These are phyloP conservation scores for Xylota sylvarum DNA, from an alignment of 2,888 invertebrate genomes.

Conservation along the genomic window DNA sequence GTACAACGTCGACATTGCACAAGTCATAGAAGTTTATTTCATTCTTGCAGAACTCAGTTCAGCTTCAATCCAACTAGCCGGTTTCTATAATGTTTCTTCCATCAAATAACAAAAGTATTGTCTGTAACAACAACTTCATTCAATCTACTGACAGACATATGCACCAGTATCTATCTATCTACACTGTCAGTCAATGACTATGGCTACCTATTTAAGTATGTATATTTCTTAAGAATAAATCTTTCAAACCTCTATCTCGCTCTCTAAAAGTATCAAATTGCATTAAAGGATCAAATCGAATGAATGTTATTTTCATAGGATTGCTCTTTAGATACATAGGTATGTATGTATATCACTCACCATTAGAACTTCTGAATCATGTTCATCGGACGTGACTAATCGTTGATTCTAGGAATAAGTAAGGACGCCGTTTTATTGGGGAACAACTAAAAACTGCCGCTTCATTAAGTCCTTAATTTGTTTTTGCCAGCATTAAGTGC, in stretches of 20 bases:
- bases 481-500: constrained; percentile 13
- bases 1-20: no score
- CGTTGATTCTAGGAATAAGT: constrained; percentile 60
- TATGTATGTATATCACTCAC: background rate
- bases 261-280: constrained; percentile 40
- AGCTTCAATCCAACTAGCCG: no score
- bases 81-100: no score
- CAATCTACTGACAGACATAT: background rate
- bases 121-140: background rate
- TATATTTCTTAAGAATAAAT: background rate
- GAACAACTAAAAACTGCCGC: constrained; percentile 48
- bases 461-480: constrained; percentile 64
- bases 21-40: no score
- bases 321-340: background rate
- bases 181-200: background rate
- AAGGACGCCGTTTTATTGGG: constrained; percentile 18
- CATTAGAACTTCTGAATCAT: constrained; percentile 54
- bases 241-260: background rate
- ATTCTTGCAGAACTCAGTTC: no score
- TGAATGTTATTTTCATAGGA: background rate
- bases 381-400: constrained; percentile 66
- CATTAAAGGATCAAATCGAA: constrained; percentile 56
- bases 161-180: no score
- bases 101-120: background rate
- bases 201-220: background rate